phyloP scores from a whole-genome alignment of 2,888 invertebrate species.

The Volucella bombylans region DNA sequence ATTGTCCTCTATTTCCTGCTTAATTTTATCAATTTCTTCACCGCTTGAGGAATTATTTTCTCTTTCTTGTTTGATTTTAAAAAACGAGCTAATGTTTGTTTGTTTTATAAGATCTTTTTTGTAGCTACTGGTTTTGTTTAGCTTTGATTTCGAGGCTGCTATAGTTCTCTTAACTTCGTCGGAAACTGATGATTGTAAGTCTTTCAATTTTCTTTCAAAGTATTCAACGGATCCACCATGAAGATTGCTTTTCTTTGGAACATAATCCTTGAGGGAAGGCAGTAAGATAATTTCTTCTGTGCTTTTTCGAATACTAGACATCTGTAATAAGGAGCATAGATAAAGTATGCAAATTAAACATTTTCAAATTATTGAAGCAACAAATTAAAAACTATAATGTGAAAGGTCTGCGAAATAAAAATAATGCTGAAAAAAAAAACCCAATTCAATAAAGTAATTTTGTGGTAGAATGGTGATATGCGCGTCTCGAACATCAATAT shows the following conservation, averaged over 20 bases:
- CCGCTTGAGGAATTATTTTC: constrained; percentile 23
- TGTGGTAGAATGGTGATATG: too few relatives aligned
- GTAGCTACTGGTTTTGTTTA: constrained; percentile 76
- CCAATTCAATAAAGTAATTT: too few relatives aligned
- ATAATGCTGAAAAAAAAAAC: too few relatives aligned
- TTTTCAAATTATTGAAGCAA: background rate
- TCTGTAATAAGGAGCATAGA: constrained; percentile 82
- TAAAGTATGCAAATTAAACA: background rate
- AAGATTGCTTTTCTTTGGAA: constrained; percentile 84
- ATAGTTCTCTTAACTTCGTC: constrained; percentile 56
- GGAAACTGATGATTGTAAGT: constrained; percentile 76
- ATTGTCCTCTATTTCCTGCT: constrained; percentile 36
- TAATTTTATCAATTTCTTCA: constrained; percentile 29
- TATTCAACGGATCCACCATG: constrained; percentile 84
- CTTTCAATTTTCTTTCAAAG: constrained; percentile 81
- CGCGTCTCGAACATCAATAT: too few relatives aligned
- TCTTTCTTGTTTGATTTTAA: constrained; percentile 55
- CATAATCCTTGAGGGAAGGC: constrained; percentile 84
- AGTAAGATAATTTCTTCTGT: constrained; percentile 83
- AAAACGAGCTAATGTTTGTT: constrained; percentile 78
- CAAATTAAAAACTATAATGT: background rate
- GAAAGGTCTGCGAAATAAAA: background rate
- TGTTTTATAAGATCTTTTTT: constrained; percentile 79
- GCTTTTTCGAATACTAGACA: constrained; percentile 85
- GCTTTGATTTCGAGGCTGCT: constrained; percentile 54